A percentile compares a stretch with the other conserved stretches of the same genome.
Conservation (phyloP, 2,797 vertebrate genomes). For the Phrynocephalus forsythii region DNA sequence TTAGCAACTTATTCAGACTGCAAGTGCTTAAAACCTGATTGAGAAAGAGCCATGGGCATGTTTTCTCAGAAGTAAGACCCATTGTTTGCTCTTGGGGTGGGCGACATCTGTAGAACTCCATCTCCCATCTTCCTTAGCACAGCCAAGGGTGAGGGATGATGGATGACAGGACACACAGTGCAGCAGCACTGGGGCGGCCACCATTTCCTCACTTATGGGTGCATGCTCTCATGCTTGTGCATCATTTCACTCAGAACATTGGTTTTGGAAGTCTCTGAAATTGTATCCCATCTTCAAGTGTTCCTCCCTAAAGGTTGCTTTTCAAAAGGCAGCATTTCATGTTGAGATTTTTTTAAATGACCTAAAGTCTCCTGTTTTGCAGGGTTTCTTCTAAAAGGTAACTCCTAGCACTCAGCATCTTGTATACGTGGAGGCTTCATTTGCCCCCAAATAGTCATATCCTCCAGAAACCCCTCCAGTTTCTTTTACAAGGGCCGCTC, state of each 20-base stretch:
- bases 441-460: not conserved
- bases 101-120: not conserved
- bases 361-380: not conserved
- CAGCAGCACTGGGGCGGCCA: not conserved
- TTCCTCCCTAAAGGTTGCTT: not conserved
- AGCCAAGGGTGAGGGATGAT: not conserved
- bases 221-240: no score
- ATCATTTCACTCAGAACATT: not conserved
- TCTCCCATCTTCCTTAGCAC: not conserved
- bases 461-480: no score
- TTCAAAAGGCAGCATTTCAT: not conserved
- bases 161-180: not conserved
- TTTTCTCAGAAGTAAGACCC: not conserved
- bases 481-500: not conserved
- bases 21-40: not conserved
- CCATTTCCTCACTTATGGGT: not conserved
- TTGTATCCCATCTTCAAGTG: not conserved
- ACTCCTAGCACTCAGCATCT: not conserved
- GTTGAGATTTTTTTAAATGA: not conserved
- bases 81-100: not conserved
- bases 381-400: not conserved
- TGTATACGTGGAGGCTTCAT: not conserved
- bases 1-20: not conserved
- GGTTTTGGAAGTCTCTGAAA: not conserved
- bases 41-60: not conserved